phyloP scores from a whole-genome alignment of 1,140 invertebrate genomes.

The Andrena cerasifolii region DNA sequence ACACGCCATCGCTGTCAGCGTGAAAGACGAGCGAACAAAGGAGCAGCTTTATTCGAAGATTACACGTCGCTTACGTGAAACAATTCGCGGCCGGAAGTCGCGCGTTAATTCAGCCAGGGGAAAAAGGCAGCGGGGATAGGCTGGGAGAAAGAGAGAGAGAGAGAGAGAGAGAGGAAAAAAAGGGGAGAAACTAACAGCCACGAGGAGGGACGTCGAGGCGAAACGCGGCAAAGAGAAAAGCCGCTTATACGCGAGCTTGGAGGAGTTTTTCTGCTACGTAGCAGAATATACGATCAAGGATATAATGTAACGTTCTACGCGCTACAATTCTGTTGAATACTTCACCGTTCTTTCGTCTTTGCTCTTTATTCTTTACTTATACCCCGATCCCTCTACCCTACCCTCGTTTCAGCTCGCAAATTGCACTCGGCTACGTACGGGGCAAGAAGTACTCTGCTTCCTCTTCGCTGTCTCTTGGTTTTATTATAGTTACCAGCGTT shows the following conservation, averaged over 20 bases:
- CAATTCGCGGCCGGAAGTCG: slow-evolving; percentile 55
- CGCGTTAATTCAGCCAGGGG: slow-evolving; percentile 43
- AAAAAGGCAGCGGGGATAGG: slow-evolving; percentile 2
- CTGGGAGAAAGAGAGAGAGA: not conserved
- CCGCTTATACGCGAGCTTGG: slow-evolving; percentile 44
- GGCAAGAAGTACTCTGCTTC: slow-evolving; percentile 12
- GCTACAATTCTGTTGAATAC: slow-evolving; percentile 52
- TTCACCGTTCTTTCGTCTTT: slow-evolving; percentile 49
- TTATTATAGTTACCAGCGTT: slow-evolving; percentile 39
- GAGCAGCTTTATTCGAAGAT: slow-evolving; percentile 37
- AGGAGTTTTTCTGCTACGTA: slow-evolving; percentile 50
- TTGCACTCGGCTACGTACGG: slow-evolving; percentile 21
- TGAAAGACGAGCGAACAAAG: slow-evolving; percentile 21
- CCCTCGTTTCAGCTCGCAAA: slow-evolving; percentile 26
- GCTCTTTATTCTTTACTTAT: slow-evolving; percentile 52
- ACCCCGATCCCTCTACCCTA: not conserved
- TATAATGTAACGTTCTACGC: slow-evolving; percentile 50
- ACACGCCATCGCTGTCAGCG: not conserved
- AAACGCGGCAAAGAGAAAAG: slow-evolving; percentile 52
- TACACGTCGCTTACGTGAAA: slow-evolving; percentile 39
- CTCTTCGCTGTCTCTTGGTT: not conserved
- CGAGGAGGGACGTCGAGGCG: slow-evolving; percentile 35
- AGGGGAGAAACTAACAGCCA: slow-evolving; percentile 9
- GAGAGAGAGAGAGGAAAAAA: not conserved
- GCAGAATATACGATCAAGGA: slow-evolving; percentile 49